Evolutionary conservation across 2,797 vertebrate genomes (phyloP), one percentile per base, ranked within the genome.

Genomic region (Acridotheres tristis): DNA sequence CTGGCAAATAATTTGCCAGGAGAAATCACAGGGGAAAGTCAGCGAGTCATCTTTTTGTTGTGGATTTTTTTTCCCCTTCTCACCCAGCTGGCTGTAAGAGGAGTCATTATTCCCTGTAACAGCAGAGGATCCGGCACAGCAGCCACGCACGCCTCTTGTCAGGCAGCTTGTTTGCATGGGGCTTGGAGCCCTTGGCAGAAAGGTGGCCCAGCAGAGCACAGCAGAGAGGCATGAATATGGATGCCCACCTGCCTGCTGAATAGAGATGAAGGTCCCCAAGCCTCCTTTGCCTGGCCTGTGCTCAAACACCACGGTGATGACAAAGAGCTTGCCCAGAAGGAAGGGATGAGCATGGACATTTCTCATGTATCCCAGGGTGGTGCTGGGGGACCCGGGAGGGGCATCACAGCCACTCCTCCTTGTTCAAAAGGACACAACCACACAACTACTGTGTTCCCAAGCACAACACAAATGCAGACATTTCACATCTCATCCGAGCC

Each of bases 241-340:
- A 97, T 97, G 94, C 67, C 96, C 95, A 94, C 89, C 93, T 97
- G 95, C 69, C 84, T 88, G 78, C 72, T 92, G 90, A 94, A 89
- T 51, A 55, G 61, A 93, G 83, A 95, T 50, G 59, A 85, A 63
- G 73, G 86, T 68, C 65, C 81, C 86, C 78, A 66, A 85, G 79
- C 32, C 54, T 88, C 54, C 50, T 82, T 25, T 85, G 57, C 78
- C 85, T 91, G 43, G 42, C 34, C 82, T 34, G 26, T 26, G 62
- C 50, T 84, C 93, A 80, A 68, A 74, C 16, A 66, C 29, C 59
- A 27, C 0, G 0, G 11, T 1, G 0, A 42, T 58, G 72, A 57
- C 50, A 73, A 74, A 87, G 69, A 93, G 36, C 81, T 29, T 62
- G 25, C 58, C 55, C 42, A 55, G 61, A 69, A 66, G 6, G 14